A percentile compares a stretch with the other conserved stretches of the same genome.
Evolutionary conservation across 2,113 vertebrate genomes (phyloP).

Genomic region (Heterotilapia buettikoferi): DNA sequence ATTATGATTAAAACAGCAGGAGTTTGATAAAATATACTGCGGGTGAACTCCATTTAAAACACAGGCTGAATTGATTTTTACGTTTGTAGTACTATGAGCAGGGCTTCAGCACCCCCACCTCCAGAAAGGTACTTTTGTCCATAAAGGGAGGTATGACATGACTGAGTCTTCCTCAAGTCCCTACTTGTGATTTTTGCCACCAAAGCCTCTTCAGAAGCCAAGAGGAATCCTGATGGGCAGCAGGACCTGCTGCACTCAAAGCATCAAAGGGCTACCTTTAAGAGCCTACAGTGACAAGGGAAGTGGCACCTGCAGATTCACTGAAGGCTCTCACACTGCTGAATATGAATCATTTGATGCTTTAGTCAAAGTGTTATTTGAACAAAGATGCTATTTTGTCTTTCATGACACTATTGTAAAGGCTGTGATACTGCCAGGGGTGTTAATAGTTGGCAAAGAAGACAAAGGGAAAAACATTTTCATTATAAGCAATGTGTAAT

Average conservation of each 20-base stretch:
- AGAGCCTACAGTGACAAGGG: neutral
- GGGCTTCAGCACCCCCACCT: neutral
- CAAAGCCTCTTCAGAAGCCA: neutral
- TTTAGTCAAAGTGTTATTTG: neutral
- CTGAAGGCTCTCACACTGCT: neutral
- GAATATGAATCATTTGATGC: neutral
- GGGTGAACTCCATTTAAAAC: neutral
- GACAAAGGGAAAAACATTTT: neutral
- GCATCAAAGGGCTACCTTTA: neutral
- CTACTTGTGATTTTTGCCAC: neutral
- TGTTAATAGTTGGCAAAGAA: neutral
- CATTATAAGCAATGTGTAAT: neutral
- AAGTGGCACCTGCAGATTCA: neutral
- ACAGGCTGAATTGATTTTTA: neutral
- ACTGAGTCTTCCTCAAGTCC: neutral
- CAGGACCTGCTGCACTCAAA: neutral
- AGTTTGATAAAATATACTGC: neutral
- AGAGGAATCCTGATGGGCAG: neutral
- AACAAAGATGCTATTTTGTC: neutral
- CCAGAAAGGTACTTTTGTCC: neutral
- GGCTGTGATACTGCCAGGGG: neutral
- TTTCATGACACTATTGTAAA: neutral
- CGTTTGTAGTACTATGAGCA: neutral
- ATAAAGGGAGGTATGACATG: neutral
- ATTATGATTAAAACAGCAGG: neutral